Evolutionary conservation across 1,140 invertebrate genomes (phyloP), one percentile per base, ranked within the genome.

Genomic region (Cotesia glomerata): DNA sequence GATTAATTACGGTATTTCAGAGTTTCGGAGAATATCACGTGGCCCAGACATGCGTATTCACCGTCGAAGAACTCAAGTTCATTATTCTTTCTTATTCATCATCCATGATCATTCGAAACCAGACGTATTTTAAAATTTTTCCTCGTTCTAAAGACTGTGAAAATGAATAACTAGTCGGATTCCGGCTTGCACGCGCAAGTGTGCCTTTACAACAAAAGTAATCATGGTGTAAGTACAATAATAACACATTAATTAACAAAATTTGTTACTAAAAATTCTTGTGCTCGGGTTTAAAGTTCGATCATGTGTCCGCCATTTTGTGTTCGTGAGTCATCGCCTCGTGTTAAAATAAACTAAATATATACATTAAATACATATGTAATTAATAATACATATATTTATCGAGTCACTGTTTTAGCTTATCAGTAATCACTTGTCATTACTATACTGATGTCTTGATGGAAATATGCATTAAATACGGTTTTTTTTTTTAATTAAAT

Each of bases 121-220:
- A 74, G 75, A 74, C 72, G 75, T 71, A 18, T 45, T 45, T 45
- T 66, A 52, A 45, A 67, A 51, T 59, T 59, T 74, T 35, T 69
- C 18, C 36, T 63, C 26, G 58, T 14, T 67, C 49, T n/a, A 36
- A 62, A 49, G 49, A 71, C 52, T 71, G 67, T 75, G 78, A 85
- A 83, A 80, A 86, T 86, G 85, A 80, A 62, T 80, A 76, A 79
- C 71, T 86, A 86, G 83, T 84, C 75, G 68, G 72, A 62, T 80
- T 74, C 68, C 70, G 74, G 67, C 76, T 85, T 82, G 85, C 85
- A 84, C 84, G 84, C 83, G 80, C 83, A 83, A 84, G 85, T 85
- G 83, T 85, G 83, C 83, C 78, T 45, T 73, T 66, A 79, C 80
- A 79, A 81, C 76, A 66, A 80, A 66, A 32, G 49, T 78, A 75